phyloP scores from a whole-genome alignment of 2,888 invertebrate species.

The Monoplex corrugatus region DNA sequence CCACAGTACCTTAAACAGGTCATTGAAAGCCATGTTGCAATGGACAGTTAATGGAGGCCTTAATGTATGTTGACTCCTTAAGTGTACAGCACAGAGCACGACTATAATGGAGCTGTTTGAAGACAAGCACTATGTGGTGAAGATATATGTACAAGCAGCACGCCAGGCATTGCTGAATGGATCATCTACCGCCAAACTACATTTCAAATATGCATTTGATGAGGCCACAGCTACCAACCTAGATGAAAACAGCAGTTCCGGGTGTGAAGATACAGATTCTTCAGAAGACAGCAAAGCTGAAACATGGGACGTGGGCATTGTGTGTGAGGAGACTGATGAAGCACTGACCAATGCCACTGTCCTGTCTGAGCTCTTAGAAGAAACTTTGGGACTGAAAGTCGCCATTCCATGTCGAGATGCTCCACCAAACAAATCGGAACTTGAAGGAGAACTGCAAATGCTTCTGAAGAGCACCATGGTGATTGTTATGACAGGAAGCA shows the following conservation, averaged over 20 bases:
- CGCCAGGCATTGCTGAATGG: slow-evolving; percentile 4
- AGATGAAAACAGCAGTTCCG: slow-evolving; percentile 19
- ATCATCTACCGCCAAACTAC: background rate
- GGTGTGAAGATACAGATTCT: slow-evolving; percentile 5
- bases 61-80: background rate
- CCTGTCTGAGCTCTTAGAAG: background rate
- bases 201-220: background rate
- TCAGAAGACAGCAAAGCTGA: background rate
- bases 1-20: slow-evolving; percentile 16
- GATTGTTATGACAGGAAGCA: slow-evolving; percentile 12
- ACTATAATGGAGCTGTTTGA: slow-evolving; percentile 12
- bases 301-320: background rate
- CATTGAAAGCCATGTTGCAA: background rate
- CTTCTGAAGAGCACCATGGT: slow-evolving; percentile 10
- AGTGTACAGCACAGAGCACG: background rate
- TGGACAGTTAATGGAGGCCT: background rate
- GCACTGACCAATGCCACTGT: background rate
- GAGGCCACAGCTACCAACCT: background rate
- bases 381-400: slow-evolving; percentile 18
- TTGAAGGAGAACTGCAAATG: background rate
- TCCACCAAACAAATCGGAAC: background rate
- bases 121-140: slow-evolving; percentile 20
- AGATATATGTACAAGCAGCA: slow-evolving; percentile 20
- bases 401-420: background rate
- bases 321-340: background rate